Percentiles rank a stretch among this genome's conserved stretches.
These are phyloP conservation scores for Simalia tracyae DNA, from an alignment of 2,797 vertebrate genomes.

Conservation along the genomic window DNA sequence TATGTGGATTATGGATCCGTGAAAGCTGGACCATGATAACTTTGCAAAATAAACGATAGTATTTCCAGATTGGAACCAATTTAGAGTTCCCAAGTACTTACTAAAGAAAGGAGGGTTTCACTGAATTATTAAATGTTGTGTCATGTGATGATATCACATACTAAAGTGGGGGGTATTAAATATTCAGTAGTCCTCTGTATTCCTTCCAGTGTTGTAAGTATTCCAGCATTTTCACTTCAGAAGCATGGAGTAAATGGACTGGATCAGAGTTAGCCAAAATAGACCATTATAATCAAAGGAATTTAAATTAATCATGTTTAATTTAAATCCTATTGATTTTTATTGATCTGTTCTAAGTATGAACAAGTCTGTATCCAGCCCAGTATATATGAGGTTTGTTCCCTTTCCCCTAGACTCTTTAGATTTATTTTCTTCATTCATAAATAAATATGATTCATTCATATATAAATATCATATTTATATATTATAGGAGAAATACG, in stretches of 20 bases:
- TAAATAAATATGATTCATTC: conserved; percentile 3
- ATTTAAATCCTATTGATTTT: neutral
- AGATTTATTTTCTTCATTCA: neutral
- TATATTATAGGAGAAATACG: conserved; percentile 6
- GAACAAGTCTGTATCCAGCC: neutral
- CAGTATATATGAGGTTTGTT: neutral
- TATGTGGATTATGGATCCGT: neutral
- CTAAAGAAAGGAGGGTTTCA: neutral
- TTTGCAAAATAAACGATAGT: neutral
- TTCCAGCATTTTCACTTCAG: neutral
- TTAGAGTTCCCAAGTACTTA: neutral
- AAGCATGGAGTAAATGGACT: neutral
- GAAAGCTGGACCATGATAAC: neutral
- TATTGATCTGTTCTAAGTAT: neutral
- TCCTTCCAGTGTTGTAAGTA: neutral
- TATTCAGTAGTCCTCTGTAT: neutral
- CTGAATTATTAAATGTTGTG: neutral
- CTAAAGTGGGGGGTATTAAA: neutral
- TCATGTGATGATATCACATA: neutral
- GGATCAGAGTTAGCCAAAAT: neutral
- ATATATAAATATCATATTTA: conserved; percentile 5
- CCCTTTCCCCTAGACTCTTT: conserved; percentile 46
- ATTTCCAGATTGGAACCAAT: neutral
- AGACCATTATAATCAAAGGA: neutral
- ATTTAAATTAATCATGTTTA: neutral